Conservation (phyloP, 1,140 invertebrate genomes). For the Nasonia giraulti region DNA sequence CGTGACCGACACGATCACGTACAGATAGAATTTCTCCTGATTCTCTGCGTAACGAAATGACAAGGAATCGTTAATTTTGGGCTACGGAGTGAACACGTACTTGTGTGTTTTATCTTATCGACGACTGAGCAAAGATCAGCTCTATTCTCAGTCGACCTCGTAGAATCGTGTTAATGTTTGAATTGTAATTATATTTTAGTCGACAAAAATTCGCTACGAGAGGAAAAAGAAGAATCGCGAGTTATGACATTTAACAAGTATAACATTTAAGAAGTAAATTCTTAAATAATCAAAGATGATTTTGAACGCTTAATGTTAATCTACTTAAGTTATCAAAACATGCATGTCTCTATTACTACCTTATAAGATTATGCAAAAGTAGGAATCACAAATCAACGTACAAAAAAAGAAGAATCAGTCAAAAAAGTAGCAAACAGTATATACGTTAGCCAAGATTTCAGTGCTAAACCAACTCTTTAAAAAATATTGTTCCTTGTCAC, state of each 20-base stretch:
- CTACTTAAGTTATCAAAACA: constrained; percentile 1
- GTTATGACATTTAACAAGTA: neutral
- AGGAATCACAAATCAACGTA: constrained; percentile 7
- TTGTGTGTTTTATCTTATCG: neutral
- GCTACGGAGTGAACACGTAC: neutral
- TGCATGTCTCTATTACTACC: constrained; percentile 34
- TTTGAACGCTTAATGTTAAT: neutral
- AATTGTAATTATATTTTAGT: neutral
- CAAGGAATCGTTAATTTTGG: constrained; percentile 36
- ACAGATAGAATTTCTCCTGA: constrained; percentile 85
- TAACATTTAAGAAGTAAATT: neutral
- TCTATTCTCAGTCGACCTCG: neutral
- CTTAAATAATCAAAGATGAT: neutral
- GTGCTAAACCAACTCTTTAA: constrained; percentile 16
- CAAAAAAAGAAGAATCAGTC: constrained; percentile 14
- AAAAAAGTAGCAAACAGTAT: constrained; percentile 41
- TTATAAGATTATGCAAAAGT: constrained; percentile 22
- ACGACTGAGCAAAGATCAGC: neutral
- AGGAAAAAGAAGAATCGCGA: neutral
- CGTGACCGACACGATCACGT: constrained; percentile 83
- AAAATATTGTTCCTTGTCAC: constrained; percentile 31
- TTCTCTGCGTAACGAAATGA: constrained; percentile 78
- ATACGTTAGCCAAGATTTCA: constrained; percentile 22
- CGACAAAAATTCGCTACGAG: neutral
- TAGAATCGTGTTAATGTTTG: neutral